Percentiles rank a stretch among this genome's conserved stretches.
These are phyloP conservation scores for Frankliniella fusca DNA, from an alignment of 2,888 invertebrate species.

Conservation along the genomic window DNA sequence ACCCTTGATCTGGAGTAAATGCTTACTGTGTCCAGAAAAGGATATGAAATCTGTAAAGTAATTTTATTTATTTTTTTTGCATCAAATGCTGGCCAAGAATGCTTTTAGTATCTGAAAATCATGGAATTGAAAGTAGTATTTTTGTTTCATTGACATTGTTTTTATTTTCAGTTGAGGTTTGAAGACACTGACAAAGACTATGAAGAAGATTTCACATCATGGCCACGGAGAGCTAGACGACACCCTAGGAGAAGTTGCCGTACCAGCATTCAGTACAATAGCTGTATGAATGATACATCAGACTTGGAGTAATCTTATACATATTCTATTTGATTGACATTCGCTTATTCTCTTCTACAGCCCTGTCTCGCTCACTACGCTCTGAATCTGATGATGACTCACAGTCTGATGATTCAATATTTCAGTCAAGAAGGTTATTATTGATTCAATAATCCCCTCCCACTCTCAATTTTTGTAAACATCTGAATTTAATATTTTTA, in stretches of 20 bases:
- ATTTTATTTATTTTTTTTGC: background rate
- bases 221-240: background rate
- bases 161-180: background rate
- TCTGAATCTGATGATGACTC: background rate
- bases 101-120: background rate
- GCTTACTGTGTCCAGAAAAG: background rate
- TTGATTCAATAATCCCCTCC: background rate
- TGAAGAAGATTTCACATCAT: background rate
- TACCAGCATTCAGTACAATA: background rate
- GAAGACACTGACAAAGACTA: background rate
- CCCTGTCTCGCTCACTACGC: background rate
- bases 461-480: background rate
- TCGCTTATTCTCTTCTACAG: background rate
- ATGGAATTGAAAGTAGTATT: background rate
- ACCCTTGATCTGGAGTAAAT: background rate
- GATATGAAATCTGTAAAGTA: background rate
- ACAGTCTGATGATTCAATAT: constrained; percentile 15
- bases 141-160: background rate
- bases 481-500: background rate
- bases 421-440: background rate
- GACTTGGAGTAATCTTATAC: background rate
- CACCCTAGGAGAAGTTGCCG: background rate
- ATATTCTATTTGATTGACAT: background rate
- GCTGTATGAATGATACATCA: background rate
- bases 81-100: background rate